Base-by-base conservation (phyloP, 2,113 vertebrate genomes). In the Ptilorrhoa leucosticta region DNA sequence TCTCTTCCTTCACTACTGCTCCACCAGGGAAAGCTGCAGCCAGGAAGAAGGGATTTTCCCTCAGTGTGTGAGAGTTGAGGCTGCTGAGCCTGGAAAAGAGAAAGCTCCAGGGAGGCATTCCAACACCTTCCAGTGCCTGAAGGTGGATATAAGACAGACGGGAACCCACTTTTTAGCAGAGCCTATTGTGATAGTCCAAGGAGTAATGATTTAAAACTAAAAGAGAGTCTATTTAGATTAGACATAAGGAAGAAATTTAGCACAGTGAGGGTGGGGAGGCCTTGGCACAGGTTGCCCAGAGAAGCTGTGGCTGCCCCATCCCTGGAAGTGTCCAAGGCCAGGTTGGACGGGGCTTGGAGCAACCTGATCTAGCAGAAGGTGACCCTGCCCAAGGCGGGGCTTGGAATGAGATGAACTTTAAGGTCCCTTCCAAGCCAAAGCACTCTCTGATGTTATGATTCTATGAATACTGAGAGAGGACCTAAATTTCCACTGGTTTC, bases 291-390 rank as follows among this genome's bases (percentile, higher is more conserved):
- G 39, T 8, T 35, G 22, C 7, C 58, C 51, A 57, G 31, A 37
- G 37, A 1, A 60, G 28, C 47, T 60, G 33, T 23, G 51, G 44
- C 28, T 75, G 45, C 39, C 24, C 45, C 44, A 82, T n/a, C 16
- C 53, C 53, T 60, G 69, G 61, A 2, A 75, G 24, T 39, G 69
- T 1, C n/a, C 78, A 30, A 53, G 45, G 9, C 20, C 24, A 39
- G 39, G 53, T 0, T 89, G 60, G 45, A 45, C 0, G 0, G 45
- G 17, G 6, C 4, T 47, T 10, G 39, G 47, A 48, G 24, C 7
- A 40, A 0, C n/a, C n/a, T 69, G 26, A 22, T 5, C 6, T 2
- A 11, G 23, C 27, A 40, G 8, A 0, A 77, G 15, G 8, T 20
- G 26, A 37, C 63, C 22, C 15, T 50, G 37, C 22, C 13, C 21